A percentile compares a stretch with the other conserved stretches of the same genome.
Conservation (phyloP, 2,113 vertebrate species). For the Callionymus lyra region DNA sequence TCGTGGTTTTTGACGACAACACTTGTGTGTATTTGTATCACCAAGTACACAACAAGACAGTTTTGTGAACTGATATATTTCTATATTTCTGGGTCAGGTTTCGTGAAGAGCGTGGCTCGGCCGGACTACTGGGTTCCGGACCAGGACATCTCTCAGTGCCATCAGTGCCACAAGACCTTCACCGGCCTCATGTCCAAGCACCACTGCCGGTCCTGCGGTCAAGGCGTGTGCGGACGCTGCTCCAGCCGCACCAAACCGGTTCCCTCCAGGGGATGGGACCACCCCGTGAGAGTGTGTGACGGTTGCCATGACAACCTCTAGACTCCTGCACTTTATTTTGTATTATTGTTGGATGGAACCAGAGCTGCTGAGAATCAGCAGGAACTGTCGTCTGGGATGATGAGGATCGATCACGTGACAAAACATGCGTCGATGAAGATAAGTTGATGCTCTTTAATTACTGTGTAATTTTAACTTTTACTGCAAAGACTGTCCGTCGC, state of each 20-base stretch:
- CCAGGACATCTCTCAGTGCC: slow-evolving; percentile 66
- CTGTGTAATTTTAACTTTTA: too few species aligned
- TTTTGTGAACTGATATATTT: not conserved
- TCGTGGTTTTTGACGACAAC: too few species aligned
- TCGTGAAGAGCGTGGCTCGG: slow-evolving; percentile 70
- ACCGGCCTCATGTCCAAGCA: slow-evolving; percentile 66
- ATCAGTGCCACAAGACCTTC: slow-evolving; percentile 64
- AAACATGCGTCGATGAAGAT: too few species aligned
- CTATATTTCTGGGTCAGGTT: slow-evolving; percentile 38
- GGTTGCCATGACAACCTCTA: slow-evolving; percentile 35
- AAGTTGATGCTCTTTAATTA: too few species aligned
- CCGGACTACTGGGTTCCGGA: slow-evolving; percentile 77
- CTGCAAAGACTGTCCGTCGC: too few species aligned
- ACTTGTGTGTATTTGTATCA: too few species aligned
- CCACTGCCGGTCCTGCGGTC: slow-evolving; percentile 72
- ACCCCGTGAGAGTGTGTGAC: slow-evolving; percentile 73
- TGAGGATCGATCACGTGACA: too few species aligned
- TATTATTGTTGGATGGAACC: slow-evolving; percentile 7
- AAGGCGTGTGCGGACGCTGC: slow-evolving; percentile 68
- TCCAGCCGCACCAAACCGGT: slow-evolving; percentile 59
- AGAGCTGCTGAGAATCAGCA: slow-evolving; percentile 18
- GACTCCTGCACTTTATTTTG: slow-evolving; percentile 8
- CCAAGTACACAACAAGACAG: too few species aligned
- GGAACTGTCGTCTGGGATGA: too few species aligned
- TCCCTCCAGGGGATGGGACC: slow-evolving; percentile 75